Base-by-base conservation (phyloP, 1,140 invertebrate genomes). In the Diprion similis region DNA sequence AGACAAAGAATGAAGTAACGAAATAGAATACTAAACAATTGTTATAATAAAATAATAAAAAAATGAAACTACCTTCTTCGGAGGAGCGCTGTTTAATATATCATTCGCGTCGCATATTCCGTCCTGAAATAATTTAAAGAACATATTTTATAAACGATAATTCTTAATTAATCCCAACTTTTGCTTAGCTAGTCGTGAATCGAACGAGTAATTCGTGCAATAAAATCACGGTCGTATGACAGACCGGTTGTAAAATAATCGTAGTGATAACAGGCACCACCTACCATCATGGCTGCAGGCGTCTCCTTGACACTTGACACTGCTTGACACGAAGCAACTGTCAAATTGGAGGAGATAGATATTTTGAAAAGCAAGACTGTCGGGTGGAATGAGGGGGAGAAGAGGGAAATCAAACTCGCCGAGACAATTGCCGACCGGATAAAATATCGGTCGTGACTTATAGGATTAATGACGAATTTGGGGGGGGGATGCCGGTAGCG, bases 261-360 rank as follows among this genome's bases (percentile, higher is more conserved):
- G 81, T 82, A 82, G 76, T 83, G 87, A 88, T 88, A 88, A 88
- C 83, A 87, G 84, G 86, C 87, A 85, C 86, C 86, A 88, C 87
- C 86, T 88, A 88, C 86, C 85, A 88, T 88, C 86, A 88, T 88
- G 86, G 87, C 85, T 78, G 75, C 77, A 80, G 24, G 83, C 84
- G 83, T 87, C 81, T 78, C 74, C 77, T 73, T 37, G 24, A 37
- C 24, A 37, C 74, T 71, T 75, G 71, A 66, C 45, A 48, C 51
- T 6, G 6, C 74, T 71, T 75, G 71, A 66, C 45, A 48, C 51
- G 51, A 59, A 13, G n/a, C 51, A 59, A 59, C 51, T 59, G 51
- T 59, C 51, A 59, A 59, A 59, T 37, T 37, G 24, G n/a, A 51
- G 15, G 15, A 51, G 15, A 11, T 59, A n/a, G n/a, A 59, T 59